These are phyloP conservation scores for Dinothrombium tinctorium DNA, from an alignment of 1,140 invertebrate genomes.

Conservation along the genomic window DNA sequence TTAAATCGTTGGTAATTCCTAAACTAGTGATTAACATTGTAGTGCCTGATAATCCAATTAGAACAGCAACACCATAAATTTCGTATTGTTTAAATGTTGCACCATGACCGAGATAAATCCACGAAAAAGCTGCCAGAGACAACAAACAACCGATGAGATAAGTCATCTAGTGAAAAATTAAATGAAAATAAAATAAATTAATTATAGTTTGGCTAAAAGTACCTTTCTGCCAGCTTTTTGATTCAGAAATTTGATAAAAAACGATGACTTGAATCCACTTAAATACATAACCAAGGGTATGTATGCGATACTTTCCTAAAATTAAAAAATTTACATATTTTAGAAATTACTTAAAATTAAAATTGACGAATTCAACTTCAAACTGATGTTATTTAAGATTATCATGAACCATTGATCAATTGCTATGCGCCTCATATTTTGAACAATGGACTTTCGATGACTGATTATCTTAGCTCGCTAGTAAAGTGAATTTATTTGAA, in stretches of 20 bases:
- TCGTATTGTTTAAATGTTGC: slow-evolving; percentile 31
- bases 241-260: slow-evolving; percentile 41
- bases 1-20: slow-evolving; percentile 65
- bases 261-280: slow-evolving; percentile 51
- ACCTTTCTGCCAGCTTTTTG: slow-evolving; percentile 39
- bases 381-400: too few relatives aligned
- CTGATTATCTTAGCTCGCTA: too few relatives aligned
- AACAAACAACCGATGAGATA: slow-evolving; percentile 41
- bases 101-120: slow-evolving; percentile 37
- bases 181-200: background rate
- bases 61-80: slow-evolving; percentile 43
- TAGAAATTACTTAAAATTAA: too few relatives aligned
- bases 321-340: too few relatives aligned
- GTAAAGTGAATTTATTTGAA: too few relatives aligned
- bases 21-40: slow-evolving; percentile 69
- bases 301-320: slow-evolving; percentile 44
- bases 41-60: slow-evolving; percentile 57
- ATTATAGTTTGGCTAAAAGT: slow-evolving; percentile 11
- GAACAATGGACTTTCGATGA: too few relatives aligned
- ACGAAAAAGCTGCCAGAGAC: slow-evolving; percentile 35
- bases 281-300: slow-evolving; percentile 65
- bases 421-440: too few relatives aligned
- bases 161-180: slow-evolving; percentile 26
- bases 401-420: too few relatives aligned
- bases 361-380: too few relatives aligned